Evolutionary conservation across 1,140 invertebrate species (phyloP).

Genomic region (Danaus melanippus): DNA sequence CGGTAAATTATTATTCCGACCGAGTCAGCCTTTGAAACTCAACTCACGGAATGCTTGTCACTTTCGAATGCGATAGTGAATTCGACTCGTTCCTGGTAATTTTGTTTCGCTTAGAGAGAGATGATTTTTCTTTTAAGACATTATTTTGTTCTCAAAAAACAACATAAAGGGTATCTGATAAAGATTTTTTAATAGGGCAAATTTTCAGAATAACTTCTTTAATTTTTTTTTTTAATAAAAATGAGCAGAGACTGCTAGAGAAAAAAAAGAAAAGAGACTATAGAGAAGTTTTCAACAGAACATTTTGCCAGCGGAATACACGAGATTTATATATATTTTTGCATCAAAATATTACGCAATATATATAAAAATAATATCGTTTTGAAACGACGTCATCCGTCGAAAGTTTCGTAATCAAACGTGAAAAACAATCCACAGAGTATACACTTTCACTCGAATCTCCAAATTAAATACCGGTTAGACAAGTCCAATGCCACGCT

Average conservation of each 20-base stretch:
- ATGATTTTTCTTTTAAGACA: too few species aligned
- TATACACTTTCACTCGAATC: slow-evolving; percentile 47
- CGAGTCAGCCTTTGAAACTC: slow-evolving; percentile 35
- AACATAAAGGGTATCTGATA: too few species aligned
- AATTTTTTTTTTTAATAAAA: too few species aligned
- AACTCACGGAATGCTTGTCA: slow-evolving; percentile 48
- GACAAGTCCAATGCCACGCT: slow-evolving; percentile 20
- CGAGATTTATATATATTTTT: slow-evolving; percentile 9
- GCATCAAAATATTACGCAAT: slow-evolving; percentile 10
- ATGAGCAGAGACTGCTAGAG: too few species aligned
- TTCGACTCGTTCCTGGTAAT: slow-evolving; percentile 41
- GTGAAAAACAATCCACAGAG: background rate
- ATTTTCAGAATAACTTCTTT: too few species aligned
- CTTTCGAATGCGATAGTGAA: slow-evolving; percentile 52
- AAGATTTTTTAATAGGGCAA: too few species aligned
- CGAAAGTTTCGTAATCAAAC: slow-evolving; percentile 50
- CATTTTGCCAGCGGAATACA: too few species aligned
- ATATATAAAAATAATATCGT: slow-evolving; percentile 11
- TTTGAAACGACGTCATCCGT: slow-evolving; percentile 43
- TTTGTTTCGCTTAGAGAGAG: slow-evolving; percentile 32
- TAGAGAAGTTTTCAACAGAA: too few species aligned
- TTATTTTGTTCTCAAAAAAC: too few species aligned
- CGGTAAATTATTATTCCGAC: slow-evolving; percentile 43
- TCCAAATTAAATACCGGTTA: slow-evolving; percentile 43
- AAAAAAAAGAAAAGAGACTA: too few species aligned